phyloP scores from a whole-genome alignment of 2,888 invertebrate genomes.

The Lasiommata megera region DNA sequence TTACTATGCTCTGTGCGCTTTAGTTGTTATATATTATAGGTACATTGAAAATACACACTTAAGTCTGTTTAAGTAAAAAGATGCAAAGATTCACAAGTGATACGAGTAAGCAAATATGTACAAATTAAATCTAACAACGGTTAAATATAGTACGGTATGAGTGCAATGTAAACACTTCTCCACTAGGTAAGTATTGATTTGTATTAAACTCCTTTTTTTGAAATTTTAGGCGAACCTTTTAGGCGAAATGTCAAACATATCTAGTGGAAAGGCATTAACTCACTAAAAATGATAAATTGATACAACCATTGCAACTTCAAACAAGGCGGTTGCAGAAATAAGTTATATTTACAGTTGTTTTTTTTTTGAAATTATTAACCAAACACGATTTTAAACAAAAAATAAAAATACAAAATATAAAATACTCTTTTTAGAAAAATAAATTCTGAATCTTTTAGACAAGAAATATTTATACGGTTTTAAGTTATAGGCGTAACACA shows the following conservation, averaged over 20 bases:
- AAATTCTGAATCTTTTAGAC: neutral
- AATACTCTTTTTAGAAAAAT: slow-evolving; percentile 1
- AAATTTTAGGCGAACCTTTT: too few species aligned
- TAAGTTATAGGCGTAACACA: neutral
- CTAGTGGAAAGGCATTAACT: too few species aligned
- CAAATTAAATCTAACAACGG: neutral
- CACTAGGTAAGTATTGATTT: too few species aligned
- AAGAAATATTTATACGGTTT: neutral
- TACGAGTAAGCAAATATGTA: neutral
- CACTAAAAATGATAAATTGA: too few species aligned
- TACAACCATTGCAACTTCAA: neutral
- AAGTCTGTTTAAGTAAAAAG: neutral
- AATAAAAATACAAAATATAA: neutral
- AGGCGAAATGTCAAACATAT: too few species aligned
- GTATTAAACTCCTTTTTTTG: too few species aligned
- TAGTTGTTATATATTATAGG: neutral
- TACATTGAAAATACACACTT: neutral
- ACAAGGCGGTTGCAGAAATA: neutral
- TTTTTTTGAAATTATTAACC: neutral
- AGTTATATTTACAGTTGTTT: neutral
- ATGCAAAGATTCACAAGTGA: neutral
- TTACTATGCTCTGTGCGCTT: neutral
- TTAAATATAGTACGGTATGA: neutral
- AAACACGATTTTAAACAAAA: neutral
- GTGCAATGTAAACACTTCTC: neutral